Conservation (phyloP, 2,888 invertebrate genomes). For the Polymixis lichenea region DNA sequence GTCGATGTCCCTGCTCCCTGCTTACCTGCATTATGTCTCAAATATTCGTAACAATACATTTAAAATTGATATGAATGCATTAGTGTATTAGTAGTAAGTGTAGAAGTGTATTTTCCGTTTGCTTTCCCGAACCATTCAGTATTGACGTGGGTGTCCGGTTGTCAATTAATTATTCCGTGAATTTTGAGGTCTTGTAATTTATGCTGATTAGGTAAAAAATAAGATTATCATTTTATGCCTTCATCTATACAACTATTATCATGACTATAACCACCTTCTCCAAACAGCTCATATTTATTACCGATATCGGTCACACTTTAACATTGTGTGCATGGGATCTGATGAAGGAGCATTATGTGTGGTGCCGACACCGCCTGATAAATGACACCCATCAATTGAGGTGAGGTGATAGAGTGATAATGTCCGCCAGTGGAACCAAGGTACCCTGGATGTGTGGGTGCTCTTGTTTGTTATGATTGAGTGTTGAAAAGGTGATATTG, state of each 20-base stretch:
- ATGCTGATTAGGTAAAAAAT: neutral
- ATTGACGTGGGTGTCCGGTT: neutral
- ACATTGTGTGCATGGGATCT: conserved; percentile 28
- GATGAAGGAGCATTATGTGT: conserved; percentile 38
- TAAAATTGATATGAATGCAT: too few species aligned
- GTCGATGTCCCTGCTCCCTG: too few species aligned
- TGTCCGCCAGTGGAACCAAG: conserved; percentile 37
- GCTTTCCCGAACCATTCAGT: neutral
- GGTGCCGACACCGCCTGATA: conserved; percentile 49
- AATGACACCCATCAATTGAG: conserved; percentile 58
- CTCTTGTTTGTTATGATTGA: neutral
- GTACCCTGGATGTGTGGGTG: conserved; percentile 1
- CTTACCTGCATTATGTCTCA: too few species aligned
- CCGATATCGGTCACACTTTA: conserved; percentile 28
- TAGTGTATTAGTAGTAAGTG: too few species aligned
- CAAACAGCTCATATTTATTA: neutral
- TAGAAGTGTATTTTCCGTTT: too few species aligned
- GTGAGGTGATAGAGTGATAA: conserved; percentile 58
- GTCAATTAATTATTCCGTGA: too few species aligned
- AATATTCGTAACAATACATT: too few species aligned
- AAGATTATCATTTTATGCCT: neutral
- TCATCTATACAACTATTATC: conserved; percentile 10
- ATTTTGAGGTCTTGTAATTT: neutral
- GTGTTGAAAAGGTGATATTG: conserved; percentile 12
- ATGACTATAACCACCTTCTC: conserved; percentile 3